Percentiles rank a stretch among this genome's conserved stretches.
Conservation (phyloP, 2,888 invertebrate genomes). For the Odontocolon sp. region DNA sequence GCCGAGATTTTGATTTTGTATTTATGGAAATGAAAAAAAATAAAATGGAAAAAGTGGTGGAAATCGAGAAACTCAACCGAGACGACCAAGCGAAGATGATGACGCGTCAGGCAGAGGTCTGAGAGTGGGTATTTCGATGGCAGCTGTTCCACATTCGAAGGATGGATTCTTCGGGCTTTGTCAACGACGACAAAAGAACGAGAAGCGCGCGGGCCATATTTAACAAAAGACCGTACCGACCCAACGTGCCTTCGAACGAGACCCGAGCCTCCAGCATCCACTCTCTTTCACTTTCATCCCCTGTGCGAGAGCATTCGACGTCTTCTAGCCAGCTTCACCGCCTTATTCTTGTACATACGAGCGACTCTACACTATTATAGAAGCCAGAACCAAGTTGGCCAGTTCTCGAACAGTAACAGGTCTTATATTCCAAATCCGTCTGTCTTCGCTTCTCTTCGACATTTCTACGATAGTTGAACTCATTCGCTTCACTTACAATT, state of each 20-base stretch:
- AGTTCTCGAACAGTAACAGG: too few relatives aligned
- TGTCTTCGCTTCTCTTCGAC: too few relatives aligned
- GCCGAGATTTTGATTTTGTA: too few relatives aligned
- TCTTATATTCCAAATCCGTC: too few relatives aligned
- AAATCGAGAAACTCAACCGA: not conserved
- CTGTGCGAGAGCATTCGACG: conserved; percentile 14
- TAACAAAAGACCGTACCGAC: conserved; percentile 50
- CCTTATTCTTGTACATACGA: not conserved
- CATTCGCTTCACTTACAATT: too few relatives aligned
- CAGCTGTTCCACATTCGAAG: conserved; percentile 81
- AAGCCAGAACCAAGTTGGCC: conserved; percentile 2
- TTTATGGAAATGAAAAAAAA: not conserved
- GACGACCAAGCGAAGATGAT: not conserved
- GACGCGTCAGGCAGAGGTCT: conserved; percentile 48
- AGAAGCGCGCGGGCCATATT: conserved; percentile 61
- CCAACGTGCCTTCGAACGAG: conserved; percentile 53
- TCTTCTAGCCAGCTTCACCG: conserved; percentile 17
- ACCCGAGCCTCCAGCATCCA: not conserved
- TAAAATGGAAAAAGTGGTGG: not conserved
- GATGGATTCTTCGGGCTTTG: conserved; percentile 80
- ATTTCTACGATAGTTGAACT: too few relatives aligned
- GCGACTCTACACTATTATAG: not conserved
- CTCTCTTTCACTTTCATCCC: conserved; percentile 16
- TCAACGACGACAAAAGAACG: conserved; percentile 75
- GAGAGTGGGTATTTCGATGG: conserved; percentile 77